Percentiles rank a stretch among this genome's conserved stretches.
phyloP scores from a whole-genome alignment of 1,140 invertebrate genomes.

The Heliconius hewitsoni region DNA sequence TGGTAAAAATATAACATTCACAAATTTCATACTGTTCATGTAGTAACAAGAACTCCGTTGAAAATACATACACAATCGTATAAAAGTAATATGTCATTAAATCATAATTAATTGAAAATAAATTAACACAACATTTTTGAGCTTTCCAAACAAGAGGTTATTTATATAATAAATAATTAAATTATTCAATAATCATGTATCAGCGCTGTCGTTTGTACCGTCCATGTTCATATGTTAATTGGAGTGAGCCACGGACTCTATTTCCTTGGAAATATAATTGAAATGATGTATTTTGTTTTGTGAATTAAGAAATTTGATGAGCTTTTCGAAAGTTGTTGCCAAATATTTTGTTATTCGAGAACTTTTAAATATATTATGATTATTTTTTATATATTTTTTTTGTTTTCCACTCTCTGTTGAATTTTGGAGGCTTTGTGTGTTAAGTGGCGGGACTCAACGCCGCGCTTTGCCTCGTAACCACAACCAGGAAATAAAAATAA shows the following conservation, averaged over 20 bases:
- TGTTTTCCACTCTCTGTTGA: too few relatives aligned
- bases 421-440: too few relatives aligned
- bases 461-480: too few relatives aligned
- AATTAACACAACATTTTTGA: neutral
- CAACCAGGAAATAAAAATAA: too few relatives aligned
- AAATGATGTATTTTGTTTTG: constrained; percentile 35
- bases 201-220: constrained; percentile 43
- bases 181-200: neutral
- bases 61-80: too few relatives aligned
- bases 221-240: constrained; percentile 50
- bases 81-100: too few relatives aligned
- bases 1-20: too few relatives aligned
- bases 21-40: too few relatives aligned
- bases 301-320: neutral
- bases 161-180: neutral
- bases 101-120: neutral
- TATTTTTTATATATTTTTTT: too few relatives aligned
- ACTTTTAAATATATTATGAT: too few relatives aligned
- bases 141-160: neutral
- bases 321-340: neutral
- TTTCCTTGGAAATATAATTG: constrained; percentile 55
- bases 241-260: constrained; percentile 49
- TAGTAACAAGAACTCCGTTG: too few relatives aligned
- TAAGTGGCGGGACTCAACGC: too few relatives aligned
- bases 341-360: neutral